A percentile compares a stretch with the other conserved stretches of the same genome.
phyloP scores from a whole-genome alignment of 2,888 invertebrate species.

The Acholoe squamosa region DNA sequence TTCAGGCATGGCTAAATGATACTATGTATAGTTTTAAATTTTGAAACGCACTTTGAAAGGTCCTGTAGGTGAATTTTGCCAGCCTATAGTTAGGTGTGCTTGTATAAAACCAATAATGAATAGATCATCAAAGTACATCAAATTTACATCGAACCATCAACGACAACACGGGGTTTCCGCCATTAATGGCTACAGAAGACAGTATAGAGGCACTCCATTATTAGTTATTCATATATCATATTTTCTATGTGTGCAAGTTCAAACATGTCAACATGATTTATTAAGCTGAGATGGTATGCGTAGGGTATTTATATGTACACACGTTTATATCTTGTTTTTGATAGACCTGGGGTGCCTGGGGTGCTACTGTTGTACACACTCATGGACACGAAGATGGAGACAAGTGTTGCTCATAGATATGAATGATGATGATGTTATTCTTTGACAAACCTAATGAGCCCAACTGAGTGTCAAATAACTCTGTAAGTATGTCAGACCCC shows the following conservation, averaged over 20 bases:
- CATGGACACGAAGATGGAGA: neutral
- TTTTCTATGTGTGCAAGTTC: conserved; percentile 32
- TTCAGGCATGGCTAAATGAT: too few relatives aligned
- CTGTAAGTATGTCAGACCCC: neutral
- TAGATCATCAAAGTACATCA: too few relatives aligned
- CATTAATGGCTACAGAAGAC: neutral
- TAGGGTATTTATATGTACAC: neutral
- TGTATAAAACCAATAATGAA: too few relatives aligned
- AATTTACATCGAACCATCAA: neutral
- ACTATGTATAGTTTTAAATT: too few relatives aligned
- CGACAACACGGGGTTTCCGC: conserved; percentile 3
- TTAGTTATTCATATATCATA: conserved; percentile 45
- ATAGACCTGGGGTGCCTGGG: neutral
- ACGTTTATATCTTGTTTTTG: conserved; percentile 12
- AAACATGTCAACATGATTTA: conserved; percentile 28
- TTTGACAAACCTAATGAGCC: neutral
- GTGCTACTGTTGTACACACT: neutral
- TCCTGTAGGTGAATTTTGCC: too few relatives aligned
- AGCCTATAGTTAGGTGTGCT: too few relatives aligned
- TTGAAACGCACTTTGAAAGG: too few relatives aligned
- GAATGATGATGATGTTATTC: neutral
- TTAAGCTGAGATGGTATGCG: neutral
- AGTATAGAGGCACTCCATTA: neutral
- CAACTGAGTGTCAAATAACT: neutral
- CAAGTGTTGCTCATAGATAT: neutral